Conservation (phyloP, 2,888 invertebrate species). For the Eledona agricola region DNA sequence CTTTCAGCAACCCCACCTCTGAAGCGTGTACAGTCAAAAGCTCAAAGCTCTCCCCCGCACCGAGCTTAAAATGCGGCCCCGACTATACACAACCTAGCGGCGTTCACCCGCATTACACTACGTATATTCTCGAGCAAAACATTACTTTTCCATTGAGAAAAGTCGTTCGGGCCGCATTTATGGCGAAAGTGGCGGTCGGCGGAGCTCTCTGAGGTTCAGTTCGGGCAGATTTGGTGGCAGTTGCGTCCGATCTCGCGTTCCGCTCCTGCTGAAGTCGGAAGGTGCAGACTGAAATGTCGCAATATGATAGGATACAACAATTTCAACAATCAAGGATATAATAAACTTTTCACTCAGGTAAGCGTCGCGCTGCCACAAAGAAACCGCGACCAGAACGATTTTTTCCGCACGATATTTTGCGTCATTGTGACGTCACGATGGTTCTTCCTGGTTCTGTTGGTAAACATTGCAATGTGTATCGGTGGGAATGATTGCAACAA, state of each 20-base stretch:
- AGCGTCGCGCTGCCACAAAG: slow-evolving; percentile 41
- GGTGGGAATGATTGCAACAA: slow-evolving; percentile 11
- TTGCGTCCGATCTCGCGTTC: too few relatives aligned
- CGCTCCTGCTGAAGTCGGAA: slow-evolving; percentile 41
- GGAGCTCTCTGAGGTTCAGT: slow-evolving; percentile 19
- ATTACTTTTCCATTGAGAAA: slow-evolving; percentile 50
- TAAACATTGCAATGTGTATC: slow-evolving; percentile 38
- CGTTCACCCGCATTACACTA: slow-evolving; percentile 52
- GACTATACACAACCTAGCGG: slow-evolving; percentile 58
- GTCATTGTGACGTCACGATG: slow-evolving; percentile 50
- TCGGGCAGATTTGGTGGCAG: slow-evolving; percentile 18
- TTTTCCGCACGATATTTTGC: slow-evolving; percentile 41
- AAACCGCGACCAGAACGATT: slow-evolving; percentile 16
- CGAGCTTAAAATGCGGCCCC: slow-evolving; percentile 49
- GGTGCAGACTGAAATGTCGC: slow-evolving; percentile 67
- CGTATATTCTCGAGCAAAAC: slow-evolving; percentile 51
- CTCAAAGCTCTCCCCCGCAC: slow-evolving; percentile 35
- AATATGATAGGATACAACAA: slow-evolving; percentile 82
- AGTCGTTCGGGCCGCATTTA: slow-evolving; percentile 30
- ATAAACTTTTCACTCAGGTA: slow-evolving; percentile 86
- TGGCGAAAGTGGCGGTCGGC: slow-evolving; percentile 17
- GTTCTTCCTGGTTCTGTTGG: slow-evolving; percentile 38
- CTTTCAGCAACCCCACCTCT: slow-evolving; percentile 45
- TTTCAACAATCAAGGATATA: slow-evolving; percentile 78
- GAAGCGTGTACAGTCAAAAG: slow-evolving; percentile 40